These are phyloP conservation scores for Hycleus phaleratus DNA, from an alignment of 1,140 invertebrate genomes.

Conservation along the genomic window DNA sequence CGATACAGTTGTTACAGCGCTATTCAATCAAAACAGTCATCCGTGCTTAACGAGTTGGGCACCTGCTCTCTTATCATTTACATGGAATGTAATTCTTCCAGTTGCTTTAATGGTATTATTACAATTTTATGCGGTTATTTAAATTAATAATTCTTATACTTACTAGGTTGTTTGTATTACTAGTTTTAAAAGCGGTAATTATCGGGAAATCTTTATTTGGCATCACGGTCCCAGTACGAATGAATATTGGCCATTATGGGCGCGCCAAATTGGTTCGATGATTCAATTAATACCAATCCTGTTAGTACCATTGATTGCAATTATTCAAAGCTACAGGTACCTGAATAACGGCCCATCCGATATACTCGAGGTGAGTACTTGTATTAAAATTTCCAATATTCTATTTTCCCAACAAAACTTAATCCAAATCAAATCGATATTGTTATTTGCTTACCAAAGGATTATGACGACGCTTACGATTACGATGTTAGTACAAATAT, in stretches of 20 bases:
- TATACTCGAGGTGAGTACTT: conserved; percentile 69
- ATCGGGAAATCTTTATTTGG: conserved; percentile 65
- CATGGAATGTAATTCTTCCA: conserved; percentile 80
- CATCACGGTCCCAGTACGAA: conserved; percentile 45
- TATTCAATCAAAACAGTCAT: conserved; percentile 49
- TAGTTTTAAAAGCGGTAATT: conserved; percentile 67
- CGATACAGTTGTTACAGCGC: conserved; percentile 67
- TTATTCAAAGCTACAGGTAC: conserved; percentile 78
- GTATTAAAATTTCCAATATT: neutral
- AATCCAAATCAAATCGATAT: neutral
- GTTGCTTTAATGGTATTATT: conserved; percentile 61
- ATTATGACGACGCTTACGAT: conserved; percentile 23
- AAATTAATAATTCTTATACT: conserved; percentile 9
- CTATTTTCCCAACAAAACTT: neutral
- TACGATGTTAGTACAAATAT: conserved; percentile 28
- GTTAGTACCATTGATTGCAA: conserved; percentile 64
- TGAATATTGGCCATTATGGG: conserved; percentile 67
- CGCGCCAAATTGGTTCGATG: conserved; percentile 65
- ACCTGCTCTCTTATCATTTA: conserved; percentile 69
- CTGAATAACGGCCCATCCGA: conserved; percentile 73
- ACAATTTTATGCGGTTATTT: neutral
- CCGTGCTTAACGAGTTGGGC: conserved; percentile 50
- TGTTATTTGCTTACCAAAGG: conserved; percentile 17
- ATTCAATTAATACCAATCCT: conserved; percentile 71
- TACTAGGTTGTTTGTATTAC: conserved; percentile 64